A percentile compares a stretch with the other conserved stretches of the same genome.
phyloP scores from a whole-genome alignment of 2,888 invertebrate genomes.

The Phasia obesa region DNA sequence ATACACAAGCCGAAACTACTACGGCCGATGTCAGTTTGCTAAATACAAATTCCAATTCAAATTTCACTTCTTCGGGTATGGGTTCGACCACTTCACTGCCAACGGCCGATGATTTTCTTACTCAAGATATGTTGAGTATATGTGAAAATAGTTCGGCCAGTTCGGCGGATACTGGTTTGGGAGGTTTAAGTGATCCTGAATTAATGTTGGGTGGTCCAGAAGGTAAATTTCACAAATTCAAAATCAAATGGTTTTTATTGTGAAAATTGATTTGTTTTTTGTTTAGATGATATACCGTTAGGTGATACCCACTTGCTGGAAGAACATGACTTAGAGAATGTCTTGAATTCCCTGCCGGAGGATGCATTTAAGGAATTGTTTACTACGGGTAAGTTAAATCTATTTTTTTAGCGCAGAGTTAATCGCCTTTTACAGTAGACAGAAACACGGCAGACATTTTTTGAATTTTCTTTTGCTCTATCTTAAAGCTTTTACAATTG shows the following conservation, averaged over 20 bases:
- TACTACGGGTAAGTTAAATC: slow-evolving; percentile 85
- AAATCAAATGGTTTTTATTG: neutral
- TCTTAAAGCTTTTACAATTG: no score
- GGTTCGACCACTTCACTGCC: slow-evolving; percentile 72
- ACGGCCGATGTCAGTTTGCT: slow-evolving; percentile 69
- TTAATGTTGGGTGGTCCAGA: slow-evolving; percentile 84
- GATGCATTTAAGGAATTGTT: slow-evolving; percentile 93
- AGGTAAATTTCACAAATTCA: slow-evolving; percentile 75
- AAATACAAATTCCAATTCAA: slow-evolving; percentile 75
- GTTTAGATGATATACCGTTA: slow-evolving; percentile 84
- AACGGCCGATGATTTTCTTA: slow-evolving; percentile 77
- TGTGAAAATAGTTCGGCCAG: slow-evolving; percentile 87
- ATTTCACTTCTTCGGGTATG: slow-evolving; percentile 75
- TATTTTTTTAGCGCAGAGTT: neutral
- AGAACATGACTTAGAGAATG: slow-evolving; percentile 89
- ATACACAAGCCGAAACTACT: slow-evolving; percentile 68
- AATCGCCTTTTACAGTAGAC: no score
- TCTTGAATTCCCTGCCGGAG: slow-evolving; percentile 89
- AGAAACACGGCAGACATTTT: no score
- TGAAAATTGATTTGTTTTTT: slow-evolving; percentile 39
- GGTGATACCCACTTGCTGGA: slow-evolving; percentile 86
- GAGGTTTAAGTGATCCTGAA: slow-evolving; percentile 85
- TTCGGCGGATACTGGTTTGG: slow-evolving; percentile 85
- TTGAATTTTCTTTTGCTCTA: no score
- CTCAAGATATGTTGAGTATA: slow-evolving; percentile 81